A percentile compares a stretch with the other conserved stretches of the same genome.
These are phyloP conservation scores for Cavia porcellus DNA, from an alignment of 2,113 vertebrate species.

Conservation along the genomic window DNA sequence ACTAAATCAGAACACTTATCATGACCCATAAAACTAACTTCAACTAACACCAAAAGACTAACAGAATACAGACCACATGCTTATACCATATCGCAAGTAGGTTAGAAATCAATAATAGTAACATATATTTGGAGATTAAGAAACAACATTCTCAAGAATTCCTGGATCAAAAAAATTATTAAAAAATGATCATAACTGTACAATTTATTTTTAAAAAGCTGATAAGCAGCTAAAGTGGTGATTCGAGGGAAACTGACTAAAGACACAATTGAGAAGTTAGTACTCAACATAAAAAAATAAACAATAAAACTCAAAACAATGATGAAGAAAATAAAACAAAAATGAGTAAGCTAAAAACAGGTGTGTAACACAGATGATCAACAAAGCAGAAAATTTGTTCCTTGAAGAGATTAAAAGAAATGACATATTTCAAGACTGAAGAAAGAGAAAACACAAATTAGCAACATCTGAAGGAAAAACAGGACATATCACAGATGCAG, in stretches of 20 bases:
- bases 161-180: neutral
- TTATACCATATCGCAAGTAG: neutral
- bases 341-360: neutral
- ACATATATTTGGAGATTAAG: neutral
- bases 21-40: neutral
- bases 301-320: neutral
- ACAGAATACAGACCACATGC: neutral
- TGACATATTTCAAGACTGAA: neutral
- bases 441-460: neutral
- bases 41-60: neutral
- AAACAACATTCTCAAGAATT: neutral
- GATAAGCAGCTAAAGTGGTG: neutral
- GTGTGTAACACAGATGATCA: neutral
- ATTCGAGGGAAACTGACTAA: neutral
- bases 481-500: neutral
- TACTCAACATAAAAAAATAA: neutral
- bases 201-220: neutral
- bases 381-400: neutral
- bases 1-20: neutral
- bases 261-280: neutral
- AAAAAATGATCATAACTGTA: constrained; percentile 4
- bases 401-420: neutral
- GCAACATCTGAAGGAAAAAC: neutral
- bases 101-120: neutral
- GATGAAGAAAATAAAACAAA: neutral